These are phyloP conservation scores for Chrysolina haemoptera DNA, from an alignment of 2,888 invertebrate species.

Conservation along the genomic window DNA sequence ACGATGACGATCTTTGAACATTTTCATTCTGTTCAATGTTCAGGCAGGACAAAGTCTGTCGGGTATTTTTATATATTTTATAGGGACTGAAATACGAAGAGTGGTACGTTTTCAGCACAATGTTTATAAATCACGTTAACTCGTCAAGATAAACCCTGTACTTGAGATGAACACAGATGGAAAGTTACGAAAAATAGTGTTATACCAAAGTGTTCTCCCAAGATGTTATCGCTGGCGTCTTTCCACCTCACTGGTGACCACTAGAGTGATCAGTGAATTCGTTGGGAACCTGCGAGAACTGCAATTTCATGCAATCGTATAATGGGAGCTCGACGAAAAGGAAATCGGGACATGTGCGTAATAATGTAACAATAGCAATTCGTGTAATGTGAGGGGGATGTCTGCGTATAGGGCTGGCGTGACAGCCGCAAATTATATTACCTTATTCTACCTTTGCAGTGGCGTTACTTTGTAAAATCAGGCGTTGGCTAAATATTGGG, in stretches of 20 bases:
- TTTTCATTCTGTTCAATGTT: too few species aligned
- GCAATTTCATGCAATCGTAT: constrained; percentile 28
- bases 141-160: too few species aligned
- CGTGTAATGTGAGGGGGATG: constrained; percentile 27
- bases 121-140: too few species aligned
- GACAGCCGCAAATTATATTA: constrained; percentile 24
- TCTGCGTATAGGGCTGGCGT: constrained; percentile 24
- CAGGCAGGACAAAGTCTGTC: too few species aligned
- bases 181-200: too few species aligned
- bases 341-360: constrained; percentile 30
- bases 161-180: too few species aligned
- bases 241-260: constrained; percentile 13
- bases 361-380: constrained; percentile 24
- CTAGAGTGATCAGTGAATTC: neutral
- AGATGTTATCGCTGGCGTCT: neutral
- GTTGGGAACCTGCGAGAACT: constrained; percentile 12
- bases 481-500: neutral
- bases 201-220: too few species aligned
- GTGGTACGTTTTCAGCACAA: too few species aligned
- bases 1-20: too few species aligned
- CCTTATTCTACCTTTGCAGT: constrained; percentile 20
- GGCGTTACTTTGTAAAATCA: neutral
- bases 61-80: too few species aligned
- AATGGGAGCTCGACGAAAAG: constrained; percentile 19
- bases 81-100: too few species aligned